Percentiles rank a stretch among this genome's conserved stretches.
Conservation (phyloP, 2,888 invertebrate genomes). For the Drosophila nr. perissopoda region DNA sequence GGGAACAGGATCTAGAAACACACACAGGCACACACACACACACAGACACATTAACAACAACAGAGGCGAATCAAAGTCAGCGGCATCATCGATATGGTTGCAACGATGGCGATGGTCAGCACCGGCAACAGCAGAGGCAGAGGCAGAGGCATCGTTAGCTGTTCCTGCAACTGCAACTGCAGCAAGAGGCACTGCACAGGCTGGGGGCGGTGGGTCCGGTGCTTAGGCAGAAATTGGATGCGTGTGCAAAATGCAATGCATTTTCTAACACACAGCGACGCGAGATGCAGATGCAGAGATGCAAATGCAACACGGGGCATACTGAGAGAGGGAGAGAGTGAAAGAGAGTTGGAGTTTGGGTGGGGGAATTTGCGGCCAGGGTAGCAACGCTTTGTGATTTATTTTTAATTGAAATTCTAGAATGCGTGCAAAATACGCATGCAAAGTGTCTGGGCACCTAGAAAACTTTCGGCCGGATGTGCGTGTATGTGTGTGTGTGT, state of each 20-base stretch:
- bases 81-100: slow-evolving; percentile 77
- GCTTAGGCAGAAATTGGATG: slow-evolving; percentile 76
- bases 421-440: slow-evolving; percentile 84
- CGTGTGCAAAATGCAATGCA: slow-evolving; percentile 78
- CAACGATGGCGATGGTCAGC: slow-evolving; percentile 52
- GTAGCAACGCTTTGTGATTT: slow-evolving; percentile 84
- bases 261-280: slow-evolving; percentile 76
- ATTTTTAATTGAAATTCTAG: slow-evolving; percentile 85
- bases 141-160: slow-evolving; percentile 1
- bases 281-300: slow-evolving; percentile 76
- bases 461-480: slow-evolving; percentile 71
- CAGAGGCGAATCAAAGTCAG: slow-evolving; percentile 75
- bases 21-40: slow-evolving; percentile 20
- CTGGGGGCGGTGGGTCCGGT: not conserved
- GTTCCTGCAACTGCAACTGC: slow-evolving; percentile 10
- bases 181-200: not conserved
- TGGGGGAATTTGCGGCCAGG: slow-evolving; percentile 31
- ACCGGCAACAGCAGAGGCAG: slow-evolving; percentile 18
- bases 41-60: slow-evolving; percentile 47
- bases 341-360: not conserved
- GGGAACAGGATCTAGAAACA: slow-evolving; percentile 42
- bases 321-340: not conserved
- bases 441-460: slow-evolving; percentile 81
- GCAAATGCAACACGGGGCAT: slow-evolving; percentile 51
- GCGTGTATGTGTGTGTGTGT: slow-evolving; percentile 9